Evolutionary conservation across 2,113 vertebrate species (phyloP), one percentile per base, ranked within the genome.

Genomic region (Cranoglanis bouderius): DNA sequence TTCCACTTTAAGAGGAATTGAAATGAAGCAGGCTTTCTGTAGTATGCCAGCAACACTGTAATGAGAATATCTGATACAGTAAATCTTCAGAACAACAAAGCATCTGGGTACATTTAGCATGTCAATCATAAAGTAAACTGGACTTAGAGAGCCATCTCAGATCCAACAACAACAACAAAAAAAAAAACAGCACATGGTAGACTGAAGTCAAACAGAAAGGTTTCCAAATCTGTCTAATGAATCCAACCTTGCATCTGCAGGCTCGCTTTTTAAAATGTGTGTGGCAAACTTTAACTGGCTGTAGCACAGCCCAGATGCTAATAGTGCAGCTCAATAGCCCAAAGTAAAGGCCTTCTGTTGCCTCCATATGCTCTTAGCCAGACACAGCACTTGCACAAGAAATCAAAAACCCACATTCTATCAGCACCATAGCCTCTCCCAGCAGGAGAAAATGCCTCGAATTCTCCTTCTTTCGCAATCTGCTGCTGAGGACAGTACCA

Each of bases 311-410:
- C 91, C 92, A 93, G 91, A 85, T 92, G 89, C 89, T 90, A 90
- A 91, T 91, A 88, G 85, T 70, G 87, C 92, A 93, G 90, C 88
- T 92, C 90, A 91, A 81, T 89, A 92, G 84, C 90, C 91, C 90
- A 92, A 82, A 88, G 88, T 90, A 92, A 90, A 88, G 70, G 83
- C 90, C 90, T 91, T 91, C 91, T 93, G 92, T 90, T 86, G 83
- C 51, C 80, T 86, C 84, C 84, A 84, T 90, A 92, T 90, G 89
- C 88, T 86, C 85, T 70, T 70, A 88, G 88, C 86, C 90, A 93
- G 90, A 92, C 77, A 55, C 70, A 90, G 63, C 77, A 82, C 80
- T 85, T 81, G 63, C 91, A 90, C 35, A 82, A 84, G 87, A 83
- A 70, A 82, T 89, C 84, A 85, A 90, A 92, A 90, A 89, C 53